Conservation (phyloP, 1,140 invertebrate species). For the Temnothorax nylanderi region DNA sequence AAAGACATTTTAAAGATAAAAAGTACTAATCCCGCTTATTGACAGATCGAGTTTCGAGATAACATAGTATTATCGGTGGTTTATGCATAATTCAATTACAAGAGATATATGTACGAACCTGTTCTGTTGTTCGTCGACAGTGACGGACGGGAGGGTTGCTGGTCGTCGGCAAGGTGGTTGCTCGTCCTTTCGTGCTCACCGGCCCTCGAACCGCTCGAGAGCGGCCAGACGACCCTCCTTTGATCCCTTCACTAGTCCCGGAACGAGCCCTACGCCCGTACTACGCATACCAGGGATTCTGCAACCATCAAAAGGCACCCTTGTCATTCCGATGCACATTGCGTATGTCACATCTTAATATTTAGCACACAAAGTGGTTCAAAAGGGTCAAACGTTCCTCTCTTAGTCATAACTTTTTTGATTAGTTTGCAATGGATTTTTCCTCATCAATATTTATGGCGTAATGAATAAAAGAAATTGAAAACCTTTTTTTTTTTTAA, state of each 20-base stretch:
- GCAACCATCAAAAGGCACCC: slow-evolving; percentile 59
- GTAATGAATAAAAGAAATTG: neutral
- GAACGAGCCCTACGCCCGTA: slow-evolving; percentile 71
- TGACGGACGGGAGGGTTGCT: slow-evolving; percentile 81
- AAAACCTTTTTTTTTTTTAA: neutral
- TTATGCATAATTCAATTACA: slow-evolving; percentile 12
- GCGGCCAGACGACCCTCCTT: slow-evolving; percentile 76
- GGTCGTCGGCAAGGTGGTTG: slow-evolving; percentile 82
- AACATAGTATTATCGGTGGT: neutral
- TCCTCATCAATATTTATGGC: neutral
- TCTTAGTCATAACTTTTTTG: neutral
- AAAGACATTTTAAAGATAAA: neutral
- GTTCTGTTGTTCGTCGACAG: slow-evolving; percentile 84
- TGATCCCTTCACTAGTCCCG: slow-evolving; percentile 67
- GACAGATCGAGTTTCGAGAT: neutral
- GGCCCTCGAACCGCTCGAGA: slow-evolving; percentile 79
- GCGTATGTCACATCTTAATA: neutral
- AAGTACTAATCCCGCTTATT: neutral
- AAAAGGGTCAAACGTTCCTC: neutral
- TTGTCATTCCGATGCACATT: slow-evolving; percentile 4
- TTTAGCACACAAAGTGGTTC: neutral
- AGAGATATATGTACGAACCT: slow-evolving; percentile 73
- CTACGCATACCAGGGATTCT: slow-evolving; percentile 81
- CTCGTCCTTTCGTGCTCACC: slow-evolving; percentile 84
- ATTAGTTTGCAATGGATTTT: neutral